These are phyloP conservation scores for Fissipunctia ypsillon DNA, from an alignment of 2,888 invertebrate genomes.

Conservation along the genomic window DNA sequence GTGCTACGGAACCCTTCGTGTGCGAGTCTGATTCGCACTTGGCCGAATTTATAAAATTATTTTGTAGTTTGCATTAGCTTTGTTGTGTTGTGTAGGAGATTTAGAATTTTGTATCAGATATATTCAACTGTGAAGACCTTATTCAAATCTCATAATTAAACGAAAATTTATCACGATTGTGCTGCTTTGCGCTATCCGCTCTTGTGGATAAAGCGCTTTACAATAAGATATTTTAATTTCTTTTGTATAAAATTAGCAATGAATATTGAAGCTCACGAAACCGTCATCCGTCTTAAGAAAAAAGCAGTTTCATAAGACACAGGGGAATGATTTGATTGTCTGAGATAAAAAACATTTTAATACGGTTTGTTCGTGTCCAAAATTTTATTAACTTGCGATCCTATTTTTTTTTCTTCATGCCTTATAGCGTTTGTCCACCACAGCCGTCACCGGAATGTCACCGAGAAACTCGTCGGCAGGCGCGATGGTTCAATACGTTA, in stretches of 20 bases:
- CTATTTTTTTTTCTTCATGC: background rate
- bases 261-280: background rate
- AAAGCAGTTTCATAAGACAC: conserved; percentile 21
- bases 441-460: background rate
- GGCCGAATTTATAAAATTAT: no score
- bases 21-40: no score
- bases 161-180: background rate
- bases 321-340: conserved; percentile 8
- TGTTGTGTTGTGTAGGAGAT: no score
- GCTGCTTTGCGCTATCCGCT: background rate
- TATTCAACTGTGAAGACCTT: background rate
- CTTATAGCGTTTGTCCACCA: background rate
- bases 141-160: background rate
- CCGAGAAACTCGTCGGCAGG: no score
- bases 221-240: background rate
- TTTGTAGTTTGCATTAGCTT: background rate
- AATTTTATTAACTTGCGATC: background rate
- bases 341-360: conserved; percentile 37
- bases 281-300: conserved; percentile 10
- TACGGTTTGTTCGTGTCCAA: conserved; percentile 27
- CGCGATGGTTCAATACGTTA: no score
- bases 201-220: background rate
- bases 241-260: background rate
- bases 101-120: background rate
- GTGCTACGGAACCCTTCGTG: no score